Evolutionary conservation across 2,113 vertebrate species (phyloP).

Genomic region (Anguilla rostrata): DNA sequence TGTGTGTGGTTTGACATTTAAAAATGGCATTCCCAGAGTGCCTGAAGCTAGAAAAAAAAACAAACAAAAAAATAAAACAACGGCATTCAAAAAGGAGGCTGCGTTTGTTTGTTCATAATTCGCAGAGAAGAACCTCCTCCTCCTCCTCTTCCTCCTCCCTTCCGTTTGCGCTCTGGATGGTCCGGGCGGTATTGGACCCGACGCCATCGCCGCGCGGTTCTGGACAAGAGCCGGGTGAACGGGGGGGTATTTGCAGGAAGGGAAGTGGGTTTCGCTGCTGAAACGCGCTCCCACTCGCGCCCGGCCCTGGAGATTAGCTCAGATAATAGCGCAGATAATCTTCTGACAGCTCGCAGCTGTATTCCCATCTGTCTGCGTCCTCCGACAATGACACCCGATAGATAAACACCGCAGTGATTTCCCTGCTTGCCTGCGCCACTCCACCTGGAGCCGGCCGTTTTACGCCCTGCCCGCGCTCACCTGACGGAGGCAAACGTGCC

Average conservation of each 20-base stretch:
- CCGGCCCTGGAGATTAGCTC: constrained; percentile 45
- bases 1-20: neutral
- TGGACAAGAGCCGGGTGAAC: neutral
- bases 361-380: constrained; percentile 56
- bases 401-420: constrained; percentile 45
- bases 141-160: neutral
- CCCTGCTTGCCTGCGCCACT: neutral
- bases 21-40: neutral
- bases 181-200: neutral
- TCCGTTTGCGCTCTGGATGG: neutral
- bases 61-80: neutral
- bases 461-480: neutral
- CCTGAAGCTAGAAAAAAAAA: neutral
- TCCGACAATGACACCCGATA: constrained; percentile 51
- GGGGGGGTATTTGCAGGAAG: neutral
- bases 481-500: neutral
- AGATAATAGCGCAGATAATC: constrained; percentile 51
- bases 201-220: neutral
- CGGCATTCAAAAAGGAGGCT: neutral
- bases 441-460: neutral
- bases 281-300: no score
- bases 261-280: neutral
- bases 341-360: constrained; percentile 56
- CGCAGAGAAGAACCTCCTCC: neutral
- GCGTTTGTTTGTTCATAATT: neutral